Evolutionary conservation across 2,113 vertebrate genomes (phyloP).

Genomic region (Stictonetta naevosa): DNA sequence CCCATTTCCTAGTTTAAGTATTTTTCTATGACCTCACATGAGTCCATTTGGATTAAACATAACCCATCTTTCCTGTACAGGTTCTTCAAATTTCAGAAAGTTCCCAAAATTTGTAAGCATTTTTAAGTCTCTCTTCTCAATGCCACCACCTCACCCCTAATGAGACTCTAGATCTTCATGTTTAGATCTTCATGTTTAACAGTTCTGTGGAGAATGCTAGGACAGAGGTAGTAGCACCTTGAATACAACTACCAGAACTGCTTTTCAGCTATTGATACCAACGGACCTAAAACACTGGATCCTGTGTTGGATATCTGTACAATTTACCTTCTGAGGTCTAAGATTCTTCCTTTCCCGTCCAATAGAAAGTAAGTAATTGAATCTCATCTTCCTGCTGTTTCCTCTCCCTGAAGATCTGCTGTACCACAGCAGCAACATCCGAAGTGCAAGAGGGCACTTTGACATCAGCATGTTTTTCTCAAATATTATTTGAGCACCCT

Average conservation of each 20-base stretch:
- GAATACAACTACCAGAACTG: not conserved
- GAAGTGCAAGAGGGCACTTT: not conserved
- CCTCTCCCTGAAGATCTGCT: not conserved
- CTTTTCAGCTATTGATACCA: not conserved
- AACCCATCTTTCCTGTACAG: not conserved
- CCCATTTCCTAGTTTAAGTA: not conserved
- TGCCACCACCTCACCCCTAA: not conserved
- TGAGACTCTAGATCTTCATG: not conserved
- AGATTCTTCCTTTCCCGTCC: not conserved
- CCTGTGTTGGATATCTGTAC: not conserved
- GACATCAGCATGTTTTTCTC: not conserved
- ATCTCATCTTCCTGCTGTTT: not conserved
- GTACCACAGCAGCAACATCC: not conserved
- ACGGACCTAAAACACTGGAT: not conserved
- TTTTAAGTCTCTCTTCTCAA: not conserved
- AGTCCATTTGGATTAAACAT: not conserved
- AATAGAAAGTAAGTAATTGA: not conserved
- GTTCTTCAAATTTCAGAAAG: not conserved
- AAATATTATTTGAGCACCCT: not conserved
- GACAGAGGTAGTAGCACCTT: accelerated
- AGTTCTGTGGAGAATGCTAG: not conserved
- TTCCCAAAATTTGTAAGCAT: not conserved
- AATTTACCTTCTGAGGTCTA: not conserved
- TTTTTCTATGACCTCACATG: not conserved
- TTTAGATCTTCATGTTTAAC: not conserved